phyloP scores from a whole-genome alignment of 2,888 invertebrate species.

The Camptogramma bilineatum region DNA sequence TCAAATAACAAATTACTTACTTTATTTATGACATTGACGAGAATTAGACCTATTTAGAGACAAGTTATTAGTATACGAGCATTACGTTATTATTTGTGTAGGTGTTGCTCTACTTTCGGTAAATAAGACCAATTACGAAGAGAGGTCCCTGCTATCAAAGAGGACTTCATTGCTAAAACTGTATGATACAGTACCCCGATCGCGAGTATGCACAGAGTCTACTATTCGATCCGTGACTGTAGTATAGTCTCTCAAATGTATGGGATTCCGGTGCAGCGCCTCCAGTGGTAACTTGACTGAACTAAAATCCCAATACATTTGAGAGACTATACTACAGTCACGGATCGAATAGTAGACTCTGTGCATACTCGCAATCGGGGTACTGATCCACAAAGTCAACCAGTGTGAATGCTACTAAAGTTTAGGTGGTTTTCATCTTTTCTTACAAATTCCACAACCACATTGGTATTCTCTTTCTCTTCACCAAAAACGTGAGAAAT shows the following conservation, averaged over 20 bases:
- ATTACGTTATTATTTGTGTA: conserved; percentile 17
- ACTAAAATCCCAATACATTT: too few relatives aligned
- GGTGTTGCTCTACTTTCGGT: conserved; percentile 31
- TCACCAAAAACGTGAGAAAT: conserved; percentile 17
- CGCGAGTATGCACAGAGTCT: too few relatives aligned
- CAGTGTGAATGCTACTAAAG: not conserved
- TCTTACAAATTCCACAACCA: not conserved
- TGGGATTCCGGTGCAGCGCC: too few relatives aligned
- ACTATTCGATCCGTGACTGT: too few relatives aligned
- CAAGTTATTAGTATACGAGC: conserved; percentile 3
- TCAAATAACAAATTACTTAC: too few relatives aligned
- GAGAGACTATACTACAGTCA: too few relatives aligned
- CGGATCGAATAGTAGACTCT: too few relatives aligned
- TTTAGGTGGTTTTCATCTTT: not conserved
- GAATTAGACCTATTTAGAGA: not conserved
- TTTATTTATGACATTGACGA: too few relatives aligned
- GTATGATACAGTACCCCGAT: too few relatives aligned
- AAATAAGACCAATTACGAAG: conserved; percentile 27
- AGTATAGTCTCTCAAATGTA: too few relatives aligned
- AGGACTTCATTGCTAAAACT: conserved; percentile 4
- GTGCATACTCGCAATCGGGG: too few relatives aligned
- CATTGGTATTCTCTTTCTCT: not conserved
- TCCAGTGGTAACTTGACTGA: too few relatives aligned
- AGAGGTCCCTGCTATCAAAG: conserved; percentile 10
- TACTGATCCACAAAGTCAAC: not conserved